These are phyloP conservation scores for Trissolcus brochymenae DNA, from an alignment of 2,888 invertebrate genomes.

Conservation along the genomic window DNA sequence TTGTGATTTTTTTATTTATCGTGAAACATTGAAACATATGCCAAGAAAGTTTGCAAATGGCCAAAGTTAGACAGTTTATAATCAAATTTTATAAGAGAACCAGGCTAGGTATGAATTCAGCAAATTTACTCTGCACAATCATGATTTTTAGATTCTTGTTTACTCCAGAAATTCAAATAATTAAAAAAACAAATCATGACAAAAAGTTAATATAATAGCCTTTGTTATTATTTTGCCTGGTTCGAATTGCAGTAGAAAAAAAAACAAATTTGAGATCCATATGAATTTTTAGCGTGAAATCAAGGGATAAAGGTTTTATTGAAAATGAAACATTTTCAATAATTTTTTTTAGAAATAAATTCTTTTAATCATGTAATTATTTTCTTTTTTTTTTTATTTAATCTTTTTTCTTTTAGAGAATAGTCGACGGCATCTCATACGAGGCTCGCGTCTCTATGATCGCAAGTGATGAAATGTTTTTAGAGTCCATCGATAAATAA, in stretches of 20 bases:
- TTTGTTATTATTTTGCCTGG: constrained; percentile 31
- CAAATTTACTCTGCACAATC: too few species aligned
- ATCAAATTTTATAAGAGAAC: constrained; percentile 31
- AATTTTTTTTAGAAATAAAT: constrained; percentile 27
- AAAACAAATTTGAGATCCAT: constrained; percentile 22
- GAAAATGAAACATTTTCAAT: constrained; percentile 15
- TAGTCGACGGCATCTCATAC: constrained; percentile 4
- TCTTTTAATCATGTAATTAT: constrained; percentile 31
- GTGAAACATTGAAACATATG: constrained; percentile 54
- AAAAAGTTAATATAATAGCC: neutral
- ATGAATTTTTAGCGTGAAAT: constrained; percentile 20
- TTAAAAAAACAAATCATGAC: neutral
- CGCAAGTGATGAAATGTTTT: constrained; percentile 24
- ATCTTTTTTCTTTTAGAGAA: constrained; percentile 12
- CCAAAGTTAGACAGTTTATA: constrained; percentile 65
- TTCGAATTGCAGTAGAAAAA: constrained; percentile 27
- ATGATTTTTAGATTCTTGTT: too few species aligned
- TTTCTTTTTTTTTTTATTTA: constrained; percentile 17
- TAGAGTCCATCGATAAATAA: constrained; percentile 13
- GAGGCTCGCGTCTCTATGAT: constrained; percentile 12
- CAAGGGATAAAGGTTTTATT: neutral
- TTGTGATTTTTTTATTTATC: constrained; percentile 38
- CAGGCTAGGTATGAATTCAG: constrained; percentile 17
- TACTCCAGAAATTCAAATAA: too few species aligned
- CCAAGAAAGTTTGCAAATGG: constrained; percentile 64